Conservation (phyloP, 2,888 invertebrate genomes). For the Hedya salicella region DNA sequence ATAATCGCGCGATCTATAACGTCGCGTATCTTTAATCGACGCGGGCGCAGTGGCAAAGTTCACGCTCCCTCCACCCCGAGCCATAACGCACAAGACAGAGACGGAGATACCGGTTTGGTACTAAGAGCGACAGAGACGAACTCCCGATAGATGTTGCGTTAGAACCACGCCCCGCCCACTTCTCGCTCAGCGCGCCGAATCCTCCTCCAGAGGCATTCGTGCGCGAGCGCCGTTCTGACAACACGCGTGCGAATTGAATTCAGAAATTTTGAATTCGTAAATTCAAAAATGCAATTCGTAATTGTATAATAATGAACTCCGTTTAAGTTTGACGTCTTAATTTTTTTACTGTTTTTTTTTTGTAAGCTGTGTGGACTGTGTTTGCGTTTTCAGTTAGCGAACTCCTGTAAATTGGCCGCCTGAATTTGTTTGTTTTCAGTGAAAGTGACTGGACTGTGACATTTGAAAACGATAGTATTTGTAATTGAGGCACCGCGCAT, state of each 20-base stretch:
- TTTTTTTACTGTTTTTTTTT: conserved; percentile 39
- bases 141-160: conserved; percentile 78
- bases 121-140: conserved; percentile 60
- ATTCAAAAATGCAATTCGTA: conserved; percentile 60
- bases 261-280: conserved; percentile 64
- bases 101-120: conserved; percentile 47
- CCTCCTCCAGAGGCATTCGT: conserved; percentile 82
- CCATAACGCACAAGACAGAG: conserved; percentile 63
- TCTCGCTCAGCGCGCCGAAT: conserved; percentile 68
- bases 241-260: conserved; percentile 63
- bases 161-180: conserved; percentile 78
- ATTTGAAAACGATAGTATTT: conserved; percentile 72
- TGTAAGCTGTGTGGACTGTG: conserved; percentile 59
- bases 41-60: conserved; percentile 78
- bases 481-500: conserved; percentile 64
- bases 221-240: conserved; percentile 78
- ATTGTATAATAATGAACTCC: conserved; percentile 17
- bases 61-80: conserved; percentile 73
- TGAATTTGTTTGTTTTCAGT: conserved; percentile 66
- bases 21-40: conserved; percentile 74
- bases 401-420: conserved; percentile 62
- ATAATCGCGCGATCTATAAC: conserved; percentile 78
- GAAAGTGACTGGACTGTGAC: conserved; percentile 80
- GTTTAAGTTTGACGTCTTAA: conserved; percentile 24
- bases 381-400: conserved; percentile 75